phyloP scores from a whole-genome alignment of 2,888 invertebrate species.

The Tyria jacobaeae region DNA sequence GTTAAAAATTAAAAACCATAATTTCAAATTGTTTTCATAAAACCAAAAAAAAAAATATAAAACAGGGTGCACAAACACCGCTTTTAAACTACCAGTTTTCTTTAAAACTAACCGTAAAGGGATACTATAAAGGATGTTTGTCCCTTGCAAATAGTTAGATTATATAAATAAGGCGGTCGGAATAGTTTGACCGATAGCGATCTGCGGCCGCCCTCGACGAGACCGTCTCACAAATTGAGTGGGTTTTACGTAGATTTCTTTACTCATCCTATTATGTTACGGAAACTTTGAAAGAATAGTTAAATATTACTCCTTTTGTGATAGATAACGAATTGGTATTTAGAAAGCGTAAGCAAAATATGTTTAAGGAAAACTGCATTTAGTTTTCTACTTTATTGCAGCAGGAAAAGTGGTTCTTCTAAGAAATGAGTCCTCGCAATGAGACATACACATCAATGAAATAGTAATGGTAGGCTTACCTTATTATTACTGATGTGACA shows the following conservation, averaged over 20 bases:
- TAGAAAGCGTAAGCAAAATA: conserved; percentile 4
- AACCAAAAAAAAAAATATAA: conserved; percentile 5
- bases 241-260: conserved; percentile 77
- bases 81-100: conserved; percentile 32
- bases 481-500: too few species aligned
- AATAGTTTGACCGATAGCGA: conserved; percentile 78
- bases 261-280: conserved; percentile 68
- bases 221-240: conserved; percentile 75
- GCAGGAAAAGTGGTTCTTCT: background rate
- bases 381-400: background rate
- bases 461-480: background rate
- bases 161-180: conserved; percentile 85
- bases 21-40: too few species aligned
- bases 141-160: conserved; percentile 85
- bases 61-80: conserved; percentile 13
- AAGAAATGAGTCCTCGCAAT: background rate
- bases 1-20: background rate
- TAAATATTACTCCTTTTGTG: conserved; percentile 44
- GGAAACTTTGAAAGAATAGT: conserved; percentile 54
- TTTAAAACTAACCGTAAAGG: conserved; percentile 38
- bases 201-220: conserved; percentile 64
- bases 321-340: conserved; percentile 7
- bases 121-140: conserved; percentile 72
- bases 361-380: conserved; percentile 3
- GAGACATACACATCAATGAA: background rate